A percentile compares a stretch with the other conserved stretches of the same genome.
phyloP scores from a whole-genome alignment of 64 coral and sea anemone species.

The Astreopora myriophthalma region DNA sequence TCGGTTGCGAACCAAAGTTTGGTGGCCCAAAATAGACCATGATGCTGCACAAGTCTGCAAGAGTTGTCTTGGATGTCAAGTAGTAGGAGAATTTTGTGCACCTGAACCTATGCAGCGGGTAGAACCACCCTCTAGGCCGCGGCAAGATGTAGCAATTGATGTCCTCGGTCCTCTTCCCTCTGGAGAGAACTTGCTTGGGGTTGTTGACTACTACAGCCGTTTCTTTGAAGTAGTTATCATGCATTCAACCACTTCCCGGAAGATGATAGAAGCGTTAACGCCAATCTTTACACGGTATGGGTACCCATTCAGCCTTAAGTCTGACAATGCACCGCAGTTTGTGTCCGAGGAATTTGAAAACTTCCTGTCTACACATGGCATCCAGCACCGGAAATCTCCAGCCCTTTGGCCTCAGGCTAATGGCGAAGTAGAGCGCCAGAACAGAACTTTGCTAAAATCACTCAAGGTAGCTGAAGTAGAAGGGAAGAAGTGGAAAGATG shows the following conservation, averaged over 20 bases:
- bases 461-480: not conserved
- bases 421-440: not conserved
- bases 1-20: slow-evolving; percentile 37
- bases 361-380: not conserved
- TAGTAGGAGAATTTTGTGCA: slow-evolving; percentile 20
- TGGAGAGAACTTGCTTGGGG: slow-evolving; percentile 46
- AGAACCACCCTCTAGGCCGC: slow-evolving; percentile 29
- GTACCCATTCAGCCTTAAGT: slow-evolving; percentile 29
- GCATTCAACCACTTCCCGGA: slow-evolving; percentile 29
- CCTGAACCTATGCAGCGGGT: slow-evolving; percentile 45
- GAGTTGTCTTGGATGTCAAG: slow-evolving; percentile 53
- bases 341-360: no score
- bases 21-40: slow-evolving; percentile 41
- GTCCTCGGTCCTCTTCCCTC: slow-evolving; percentile 43
- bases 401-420: not conserved
- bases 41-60: slow-evolving; percentile 20
- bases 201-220: slow-evolving; percentile 52
- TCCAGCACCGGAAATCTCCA: not conserved
- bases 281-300: slow-evolving; percentile 5
- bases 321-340: no score
- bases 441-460: not conserved
- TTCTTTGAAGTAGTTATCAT: slow-evolving; percentile 56
- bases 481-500: no score
- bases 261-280: slow-evolving; percentile 1
- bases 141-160: slow-evolving; percentile 49